Evolutionary conservation across 2,888 invertebrate species (phyloP).

Genomic region (Shargacucullia verbasci): DNA sequence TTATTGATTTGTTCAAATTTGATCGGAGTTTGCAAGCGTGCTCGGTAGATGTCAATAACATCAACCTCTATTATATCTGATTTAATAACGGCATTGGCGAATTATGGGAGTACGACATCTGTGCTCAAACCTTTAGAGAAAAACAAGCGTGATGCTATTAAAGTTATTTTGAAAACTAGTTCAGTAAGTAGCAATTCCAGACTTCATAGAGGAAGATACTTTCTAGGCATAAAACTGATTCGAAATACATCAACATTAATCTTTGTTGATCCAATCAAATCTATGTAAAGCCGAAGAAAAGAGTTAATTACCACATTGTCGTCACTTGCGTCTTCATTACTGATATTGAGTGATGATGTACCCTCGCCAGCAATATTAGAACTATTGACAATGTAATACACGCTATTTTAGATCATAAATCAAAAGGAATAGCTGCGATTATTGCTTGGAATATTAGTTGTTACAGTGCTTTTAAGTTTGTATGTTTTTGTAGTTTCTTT

Average conservation of each 20-base stretch:
- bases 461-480: slow-evolving; percentile 22
- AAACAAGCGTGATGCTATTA: too few relatives aligned
- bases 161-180: too few relatives aligned
- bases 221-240: slow-evolving; percentile 1
- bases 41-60: too few relatives aligned
- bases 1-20: too few relatives aligned
- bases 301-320: slow-evolving; percentile 78
- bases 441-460: slow-evolving; percentile 21
- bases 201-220: slow-evolving; percentile 5
- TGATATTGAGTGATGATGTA: slow-evolving; percentile 69
- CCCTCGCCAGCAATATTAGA: slow-evolving; percentile 2
- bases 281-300: slow-evolving; percentile 55
- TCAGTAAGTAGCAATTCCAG: not conserved
- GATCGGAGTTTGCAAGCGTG: too few relatives aligned
- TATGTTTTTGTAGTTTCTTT: slow-evolving; percentile 20
- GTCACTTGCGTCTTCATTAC: slow-evolving; percentile 74
- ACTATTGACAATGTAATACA: slow-evolving; percentile 2
- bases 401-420: slow-evolving; percentile 25
- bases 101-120: too few relatives aligned
- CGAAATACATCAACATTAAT: not conserved
- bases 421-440: slow-evolving; percentile 9
- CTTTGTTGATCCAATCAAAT: slow-evolving; percentile 35
- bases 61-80: too few relatives aligned
- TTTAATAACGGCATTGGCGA: too few relatives aligned
- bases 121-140: too few relatives aligned